Base-by-base conservation (phyloP, 23 tunicate genomes). In the Halocynthia roretzi region DNA sequence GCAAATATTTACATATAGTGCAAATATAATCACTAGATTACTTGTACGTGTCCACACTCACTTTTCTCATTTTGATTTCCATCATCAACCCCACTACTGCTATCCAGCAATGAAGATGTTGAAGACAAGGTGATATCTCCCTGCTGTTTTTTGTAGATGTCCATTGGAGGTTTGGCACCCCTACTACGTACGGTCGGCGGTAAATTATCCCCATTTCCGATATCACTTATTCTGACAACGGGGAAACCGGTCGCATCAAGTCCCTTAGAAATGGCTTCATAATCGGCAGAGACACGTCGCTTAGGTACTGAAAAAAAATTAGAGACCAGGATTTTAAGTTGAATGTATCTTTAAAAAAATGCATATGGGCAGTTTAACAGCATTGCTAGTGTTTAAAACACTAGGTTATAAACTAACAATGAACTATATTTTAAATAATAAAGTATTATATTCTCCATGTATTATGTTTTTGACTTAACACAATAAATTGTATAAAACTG, bases 161-260 rank as follows among this genome's bases (percentile, higher is more conserved):
- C 87, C 8, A 88, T 56, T 18, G 87, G 87, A 61, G 95, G 95
- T 75, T 88, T 88, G 51, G 88, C 95, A 5, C 95, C 95, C 62
- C 83, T 71, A 67, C 78, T 54, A 20, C 70, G 70, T 11, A 65
- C 10, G 0, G 70, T 0, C 9, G 14, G 70, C 2, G 14, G 22
- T 15, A 20, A 0, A 10, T 9, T 65, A 20, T 5, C 15, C 15
- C 31, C 70, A 15, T 74, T 74, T 54, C 20, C 64, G 10, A 50
- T 53, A 23, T 10, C 71, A 49, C 2, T 11, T 2, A 10, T 44
- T 12, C 10, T 18, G 11, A 10, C 17, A 21, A 53, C 62, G 0
- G 78, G 8, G 6, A 54, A 10, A 11, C 4, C 56, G 8, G 62
- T 18, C 11, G 40, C 20, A 14, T 11, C 60, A 2, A 48, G 61